Conservation (phyloP, 2,888 invertebrate genomes). For the Dicyrtomina minuta region DNA sequence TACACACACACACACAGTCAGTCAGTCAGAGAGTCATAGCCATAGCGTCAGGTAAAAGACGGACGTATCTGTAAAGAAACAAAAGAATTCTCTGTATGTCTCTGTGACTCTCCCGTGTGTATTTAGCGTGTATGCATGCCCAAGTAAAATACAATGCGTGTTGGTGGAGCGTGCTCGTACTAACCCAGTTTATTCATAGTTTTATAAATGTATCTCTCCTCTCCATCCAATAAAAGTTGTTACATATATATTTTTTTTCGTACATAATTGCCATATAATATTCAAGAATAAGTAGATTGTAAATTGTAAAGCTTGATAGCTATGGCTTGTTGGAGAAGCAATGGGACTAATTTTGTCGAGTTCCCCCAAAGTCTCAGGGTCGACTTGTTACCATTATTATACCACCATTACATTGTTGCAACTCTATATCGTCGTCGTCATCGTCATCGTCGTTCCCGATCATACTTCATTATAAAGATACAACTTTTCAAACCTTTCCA, state of each 20-base stretch:
- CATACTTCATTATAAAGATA: not conserved
- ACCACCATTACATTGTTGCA: not conserved
- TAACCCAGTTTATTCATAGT: too few species aligned
- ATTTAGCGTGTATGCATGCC: too few species aligned
- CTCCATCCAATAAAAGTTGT: not conserved
- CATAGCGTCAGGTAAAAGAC: too few species aligned
- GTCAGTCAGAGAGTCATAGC: too few species aligned
- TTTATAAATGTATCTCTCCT: not conserved
- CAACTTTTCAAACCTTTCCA: not conserved
- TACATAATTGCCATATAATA: not conserved
- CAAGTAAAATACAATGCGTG: too few species aligned
- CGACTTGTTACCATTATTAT: constrained; percentile 13
- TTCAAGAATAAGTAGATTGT: not conserved
- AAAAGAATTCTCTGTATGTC: too few species aligned
- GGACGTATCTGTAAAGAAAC: too few species aligned
- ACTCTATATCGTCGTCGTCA: not conserved
- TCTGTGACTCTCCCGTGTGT: too few species aligned
- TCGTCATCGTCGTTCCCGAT: not conserved
- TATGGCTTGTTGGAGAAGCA: too few species aligned
- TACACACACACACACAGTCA: not conserved
- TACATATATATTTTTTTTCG: not conserved
- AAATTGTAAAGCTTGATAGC: too few species aligned
- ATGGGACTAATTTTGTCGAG: too few species aligned
- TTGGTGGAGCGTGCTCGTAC: too few species aligned
- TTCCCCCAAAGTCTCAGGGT: constrained; percentile 14